phyloP scores from a whole-genome alignment of 2,113 vertebrate species.

The Pyrgilauda ruficollis region DNA sequence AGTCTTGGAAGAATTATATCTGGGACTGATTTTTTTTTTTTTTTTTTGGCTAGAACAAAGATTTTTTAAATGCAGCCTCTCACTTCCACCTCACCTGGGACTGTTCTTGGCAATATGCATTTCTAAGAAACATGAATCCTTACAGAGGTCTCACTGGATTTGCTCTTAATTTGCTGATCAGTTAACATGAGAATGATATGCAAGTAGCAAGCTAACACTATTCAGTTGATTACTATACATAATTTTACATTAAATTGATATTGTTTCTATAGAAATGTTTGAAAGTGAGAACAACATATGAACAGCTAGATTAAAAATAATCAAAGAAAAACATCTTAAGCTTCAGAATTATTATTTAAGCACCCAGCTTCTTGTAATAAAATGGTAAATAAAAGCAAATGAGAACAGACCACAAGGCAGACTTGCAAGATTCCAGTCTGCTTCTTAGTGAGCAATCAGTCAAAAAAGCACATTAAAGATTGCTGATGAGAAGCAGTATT shows the following conservation, averaged over 20 bases:
- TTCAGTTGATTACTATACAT: not conserved
- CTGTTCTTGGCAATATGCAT: not conserved
- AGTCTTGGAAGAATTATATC: not conserved
- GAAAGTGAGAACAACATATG: not conserved
- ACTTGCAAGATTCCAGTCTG: not conserved
- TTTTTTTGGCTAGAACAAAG: not conserved
- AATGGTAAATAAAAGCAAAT: not conserved
- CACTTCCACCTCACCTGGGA: not conserved
- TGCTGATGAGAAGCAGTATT: not conserved
- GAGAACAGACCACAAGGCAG: not conserved
- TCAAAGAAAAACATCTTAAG: not conserved
- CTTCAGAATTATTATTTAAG: not conserved
- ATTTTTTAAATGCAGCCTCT: not conserved
- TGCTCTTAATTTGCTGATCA: not conserved
- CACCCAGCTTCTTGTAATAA: not conserved
- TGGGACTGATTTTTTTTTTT: not conserved
- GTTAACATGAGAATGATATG: not conserved
- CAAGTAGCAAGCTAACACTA: not conserved
- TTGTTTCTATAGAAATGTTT: not conserved
- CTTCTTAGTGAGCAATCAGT: not conserved
- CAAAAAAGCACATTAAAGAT: not conserved
- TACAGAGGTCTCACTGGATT: not conserved
- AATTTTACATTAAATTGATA: not conserved
- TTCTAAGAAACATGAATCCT: not conserved
- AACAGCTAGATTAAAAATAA: not conserved